Percentiles rank a stretch among this genome's conserved stretches.
Conservation (phyloP, 2,888 invertebrate genomes). For the Ectemnius lituratus region DNA sequence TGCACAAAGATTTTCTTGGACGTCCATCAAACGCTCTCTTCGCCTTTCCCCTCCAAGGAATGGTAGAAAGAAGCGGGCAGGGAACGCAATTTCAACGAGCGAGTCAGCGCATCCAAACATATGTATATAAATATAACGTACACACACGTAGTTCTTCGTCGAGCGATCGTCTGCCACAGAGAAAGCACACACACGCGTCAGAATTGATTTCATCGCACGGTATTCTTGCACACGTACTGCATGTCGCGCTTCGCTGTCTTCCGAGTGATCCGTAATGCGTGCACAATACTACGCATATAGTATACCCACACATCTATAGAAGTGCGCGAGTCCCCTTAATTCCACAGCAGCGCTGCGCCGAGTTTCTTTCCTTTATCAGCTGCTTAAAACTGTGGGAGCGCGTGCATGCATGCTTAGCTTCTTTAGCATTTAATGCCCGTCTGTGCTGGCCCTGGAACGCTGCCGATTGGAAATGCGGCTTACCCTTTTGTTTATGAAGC, state of each 20-base stretch:
- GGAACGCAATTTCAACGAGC: background rate
- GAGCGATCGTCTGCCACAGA: conserved; percentile 61
- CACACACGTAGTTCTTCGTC: conserved; percentile 5
- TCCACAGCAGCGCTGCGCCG: too few species aligned
- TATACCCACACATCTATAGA: too few species aligned
- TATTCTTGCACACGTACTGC: conserved; percentile 31
- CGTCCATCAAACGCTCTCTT: background rate
- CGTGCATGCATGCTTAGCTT: background rate
- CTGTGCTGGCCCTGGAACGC: too few species aligned
- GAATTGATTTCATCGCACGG: conserved; percentile 69
- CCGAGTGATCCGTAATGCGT: conserved; percentile 32
- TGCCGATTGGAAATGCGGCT: too few species aligned
- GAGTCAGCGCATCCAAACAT: too few species aligned
- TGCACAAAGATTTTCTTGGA: background rate
- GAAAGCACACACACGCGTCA: conserved; percentile 62
- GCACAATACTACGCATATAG: too few species aligned
- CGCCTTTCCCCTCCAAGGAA: background rate
- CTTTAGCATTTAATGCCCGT: too few species aligned
- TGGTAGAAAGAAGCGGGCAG: background rate
- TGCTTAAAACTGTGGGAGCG: background rate
- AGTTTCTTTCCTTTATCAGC: too few species aligned
- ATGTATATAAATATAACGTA: too few species aligned
- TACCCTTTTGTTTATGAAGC: too few species aligned
- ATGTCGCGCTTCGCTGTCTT: conserved; percentile 25
- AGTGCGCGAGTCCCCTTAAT: too few species aligned